These are phyloP conservation scores for Chaetoderma sp. DNA, from an alignment of 2,888 invertebrate genomes.

Conservation along the genomic window DNA sequence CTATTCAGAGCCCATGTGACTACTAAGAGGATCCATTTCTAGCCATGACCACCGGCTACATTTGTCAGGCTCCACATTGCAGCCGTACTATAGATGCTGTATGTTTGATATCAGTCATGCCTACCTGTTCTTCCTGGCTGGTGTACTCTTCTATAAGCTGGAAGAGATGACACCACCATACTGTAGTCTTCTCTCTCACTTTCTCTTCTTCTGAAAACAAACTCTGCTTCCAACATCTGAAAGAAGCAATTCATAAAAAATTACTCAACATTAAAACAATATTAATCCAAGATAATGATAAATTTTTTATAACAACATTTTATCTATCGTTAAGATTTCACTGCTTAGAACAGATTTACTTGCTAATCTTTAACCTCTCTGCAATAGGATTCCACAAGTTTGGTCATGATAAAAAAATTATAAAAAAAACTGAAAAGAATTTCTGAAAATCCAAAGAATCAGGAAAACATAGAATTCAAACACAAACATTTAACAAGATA, in stretches of 20 bases:
- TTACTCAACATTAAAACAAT: slow-evolving; percentile 8
- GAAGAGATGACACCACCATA: slow-evolving; percentile 93
- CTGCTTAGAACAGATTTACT: too few relatives aligned
- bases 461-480: too few relatives aligned
- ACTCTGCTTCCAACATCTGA: slow-evolving; percentile 84
- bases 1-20: too few relatives aligned
- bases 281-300: too few relatives aligned
- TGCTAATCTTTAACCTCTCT: neutral
- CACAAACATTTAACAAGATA: too few relatives aligned
- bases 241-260: slow-evolving; percentile 16
- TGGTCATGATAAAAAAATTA: neutral
- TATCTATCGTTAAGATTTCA: neutral
- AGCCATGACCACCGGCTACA: neutral
- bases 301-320: slow-evolving; percentile 5
- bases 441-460: too few relatives aligned
- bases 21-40: neutral
- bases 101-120: neutral
- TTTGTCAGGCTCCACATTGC: neutral
- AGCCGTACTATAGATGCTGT: neutral
- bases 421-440: too few relatives aligned
- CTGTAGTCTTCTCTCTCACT: slow-evolving; percentile 75
- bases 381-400: too few relatives aligned
- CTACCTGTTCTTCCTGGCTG: neutral
- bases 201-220: slow-evolving; percentile 76
- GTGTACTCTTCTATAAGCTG: slow-evolving; percentile 44